Percentiles rank a stretch among this genome's conserved stretches.
phyloP scores from a whole-genome alignment of 2,113 vertebrate genomes.

The Heterotilapia buettikoferi region DNA sequence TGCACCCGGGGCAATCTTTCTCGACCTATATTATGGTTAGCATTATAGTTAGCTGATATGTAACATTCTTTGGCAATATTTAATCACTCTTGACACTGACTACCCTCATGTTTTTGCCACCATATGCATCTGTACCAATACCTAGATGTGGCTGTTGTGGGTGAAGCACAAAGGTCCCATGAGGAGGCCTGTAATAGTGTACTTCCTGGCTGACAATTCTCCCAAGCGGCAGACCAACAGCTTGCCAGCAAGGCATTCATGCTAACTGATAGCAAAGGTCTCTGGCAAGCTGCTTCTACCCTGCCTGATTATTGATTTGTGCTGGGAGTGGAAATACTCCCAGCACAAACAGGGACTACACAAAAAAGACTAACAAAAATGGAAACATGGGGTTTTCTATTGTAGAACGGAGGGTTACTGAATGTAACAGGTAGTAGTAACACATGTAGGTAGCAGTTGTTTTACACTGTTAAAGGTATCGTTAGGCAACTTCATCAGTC shows the following conservation, averaged over 20 bases:
- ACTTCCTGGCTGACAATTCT: conserved; percentile 47
- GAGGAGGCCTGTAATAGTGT: conserved; percentile 9
- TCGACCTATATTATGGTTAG: not conserved
- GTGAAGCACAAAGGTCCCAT: conserved; percentile 8
- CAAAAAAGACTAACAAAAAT: not conserved
- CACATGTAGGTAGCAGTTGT: not conserved
- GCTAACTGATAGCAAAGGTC: conserved; percentile 32
- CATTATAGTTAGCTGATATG: not conserved
- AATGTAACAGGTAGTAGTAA: not conserved
- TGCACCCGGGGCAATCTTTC: not conserved
- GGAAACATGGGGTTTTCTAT: not conserved
- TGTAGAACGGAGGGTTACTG: not conserved
- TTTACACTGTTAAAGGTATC: not conserved
- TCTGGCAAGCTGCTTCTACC: not conserved
- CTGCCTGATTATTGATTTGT: conserved; percentile 34
- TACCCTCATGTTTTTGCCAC: no score
- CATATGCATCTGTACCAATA: not conserved
- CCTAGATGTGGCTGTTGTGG: not conserved
- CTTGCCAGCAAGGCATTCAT: not conserved
- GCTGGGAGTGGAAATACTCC: not conserved
- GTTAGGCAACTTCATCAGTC: not conserved
- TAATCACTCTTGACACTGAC: not conserved
- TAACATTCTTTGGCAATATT: not conserved
- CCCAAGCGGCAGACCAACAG: not conserved
- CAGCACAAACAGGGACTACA: not conserved